A percentile compares a stretch with the other conserved stretches of the same genome.
Evolutionary conservation across 2,888 invertebrate genomes (phyloP).

Genomic region (Smittia sp.): DNA sequence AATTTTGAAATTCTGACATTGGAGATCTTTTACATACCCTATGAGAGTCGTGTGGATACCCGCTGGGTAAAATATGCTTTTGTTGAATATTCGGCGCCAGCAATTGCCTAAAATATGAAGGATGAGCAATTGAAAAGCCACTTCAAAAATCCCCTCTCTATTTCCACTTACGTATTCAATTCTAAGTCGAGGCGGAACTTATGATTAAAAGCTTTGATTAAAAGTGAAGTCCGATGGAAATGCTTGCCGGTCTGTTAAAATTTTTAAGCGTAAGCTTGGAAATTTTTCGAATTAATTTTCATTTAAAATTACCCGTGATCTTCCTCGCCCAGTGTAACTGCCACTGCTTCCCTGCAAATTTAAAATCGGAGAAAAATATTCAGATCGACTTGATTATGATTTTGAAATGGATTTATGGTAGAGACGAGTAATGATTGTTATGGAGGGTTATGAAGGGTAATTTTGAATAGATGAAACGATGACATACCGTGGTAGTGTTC

Average conservation of each 20-base stretch:
- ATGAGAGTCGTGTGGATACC: conserved; percentile 78
- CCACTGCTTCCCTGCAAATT: background rate
- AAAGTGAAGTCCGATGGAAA: conserved; percentile 89
- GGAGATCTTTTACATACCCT: conserved; percentile 60
- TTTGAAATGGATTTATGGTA: background rate
- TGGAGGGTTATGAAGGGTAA: background rate
- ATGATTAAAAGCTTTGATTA: conserved; percentile 96
- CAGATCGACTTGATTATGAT: background rate
- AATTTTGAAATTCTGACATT: conserved; percentile 40
- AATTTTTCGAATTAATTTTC: background rate
- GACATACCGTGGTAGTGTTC: conserved; percentile 59
- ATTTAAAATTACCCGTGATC: conserved; percentile 14
- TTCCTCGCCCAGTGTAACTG: background rate
- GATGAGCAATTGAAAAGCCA: conserved; percentile 10
- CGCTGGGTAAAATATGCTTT: conserved; percentile 82
- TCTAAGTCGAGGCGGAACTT: conserved; percentile 94
- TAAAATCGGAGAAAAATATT: background rate
- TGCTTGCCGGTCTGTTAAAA: conserved; percentile 81
- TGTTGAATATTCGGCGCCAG: conserved; percentile 90
- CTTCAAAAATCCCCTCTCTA: background rate
- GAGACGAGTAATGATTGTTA: background rate
- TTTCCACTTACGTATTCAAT: conserved; percentile 82
- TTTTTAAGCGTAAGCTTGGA: conserved; percentile 26
- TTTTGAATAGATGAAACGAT: conserved; percentile 43
- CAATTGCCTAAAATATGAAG: conserved; percentile 73